phyloP scores from a whole-genome alignment of 2,113 vertebrate species.

The Podocnemis expansa region DNA sequence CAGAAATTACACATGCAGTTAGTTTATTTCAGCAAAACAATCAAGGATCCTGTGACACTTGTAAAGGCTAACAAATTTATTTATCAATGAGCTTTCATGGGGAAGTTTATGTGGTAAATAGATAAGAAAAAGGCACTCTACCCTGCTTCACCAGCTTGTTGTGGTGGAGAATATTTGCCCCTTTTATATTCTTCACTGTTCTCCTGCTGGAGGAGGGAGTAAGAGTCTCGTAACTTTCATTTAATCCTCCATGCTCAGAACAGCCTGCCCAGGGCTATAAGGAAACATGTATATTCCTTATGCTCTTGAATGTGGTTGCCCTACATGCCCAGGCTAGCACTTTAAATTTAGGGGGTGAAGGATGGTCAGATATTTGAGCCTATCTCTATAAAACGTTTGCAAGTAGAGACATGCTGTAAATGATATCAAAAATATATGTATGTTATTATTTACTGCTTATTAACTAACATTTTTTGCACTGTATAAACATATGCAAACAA shows the following conservation, averaged over 20 bases:
- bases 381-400: background rate
- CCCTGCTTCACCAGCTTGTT: background rate
- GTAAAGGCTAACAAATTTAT: too few species aligned
- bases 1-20: too few species aligned
- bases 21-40: too few species aligned
- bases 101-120: too few species aligned
- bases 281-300: background rate
- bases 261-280: background rate
- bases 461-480: background rate
- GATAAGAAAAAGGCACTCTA: background rate
- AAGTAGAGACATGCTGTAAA: background rate
- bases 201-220: background rate
- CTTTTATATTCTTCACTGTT: accelerated
- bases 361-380: background rate
- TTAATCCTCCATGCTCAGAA: background rate
- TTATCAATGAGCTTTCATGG: too few species aligned
- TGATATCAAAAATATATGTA: background rate
- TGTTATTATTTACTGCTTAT: background rate
- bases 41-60: too few species aligned
- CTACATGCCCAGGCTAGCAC: background rate
- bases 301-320: background rate
- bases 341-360: background rate
- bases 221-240: background rate
- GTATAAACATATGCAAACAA: background rate
- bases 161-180: background rate